phyloP scores from a whole-genome alignment of 2,797 vertebrate genomes.

The Brachyrhaphis roseni region DNA sequence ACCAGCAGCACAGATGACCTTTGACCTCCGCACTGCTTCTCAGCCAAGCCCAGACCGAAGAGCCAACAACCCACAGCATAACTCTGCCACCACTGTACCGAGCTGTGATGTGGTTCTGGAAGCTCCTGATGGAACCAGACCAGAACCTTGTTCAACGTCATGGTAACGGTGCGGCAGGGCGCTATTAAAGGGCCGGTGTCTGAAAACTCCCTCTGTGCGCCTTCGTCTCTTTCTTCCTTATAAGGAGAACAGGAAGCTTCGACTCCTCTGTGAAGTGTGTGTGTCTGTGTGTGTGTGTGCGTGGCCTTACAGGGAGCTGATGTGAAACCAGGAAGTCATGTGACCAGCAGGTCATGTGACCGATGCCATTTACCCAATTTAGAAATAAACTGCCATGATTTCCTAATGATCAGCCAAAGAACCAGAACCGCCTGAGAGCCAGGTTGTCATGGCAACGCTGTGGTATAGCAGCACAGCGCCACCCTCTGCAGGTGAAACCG shows the following conservation, averaged over 20 bases:
- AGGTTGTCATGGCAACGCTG: not conserved
- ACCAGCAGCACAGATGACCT: not conserved
- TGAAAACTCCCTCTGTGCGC: not conserved
- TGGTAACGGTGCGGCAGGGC: not conserved
- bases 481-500: conserved; percentile 1
- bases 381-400: not conserved
- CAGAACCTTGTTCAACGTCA: not conserved
- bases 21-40: not conserved
- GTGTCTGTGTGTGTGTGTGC: not conserved
- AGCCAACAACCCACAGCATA: not conserved
- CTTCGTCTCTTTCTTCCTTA: not conserved
- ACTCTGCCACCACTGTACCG: not conserved
- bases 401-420: not conserved
- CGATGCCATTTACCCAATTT: not conserved
- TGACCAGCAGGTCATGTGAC: not conserved
- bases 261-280: not conserved
- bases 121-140: not conserved
- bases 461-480: not conserved
- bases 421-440: not conserved
- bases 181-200: not conserved
- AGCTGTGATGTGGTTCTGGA: not conserved
- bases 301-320: not conserved
- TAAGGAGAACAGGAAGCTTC: not conserved
- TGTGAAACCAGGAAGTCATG: not conserved
- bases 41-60: not conserved